Evolutionary conservation across 1,140 invertebrate genomes (phyloP).

Genomic region (Drosophila melanica): DNA sequence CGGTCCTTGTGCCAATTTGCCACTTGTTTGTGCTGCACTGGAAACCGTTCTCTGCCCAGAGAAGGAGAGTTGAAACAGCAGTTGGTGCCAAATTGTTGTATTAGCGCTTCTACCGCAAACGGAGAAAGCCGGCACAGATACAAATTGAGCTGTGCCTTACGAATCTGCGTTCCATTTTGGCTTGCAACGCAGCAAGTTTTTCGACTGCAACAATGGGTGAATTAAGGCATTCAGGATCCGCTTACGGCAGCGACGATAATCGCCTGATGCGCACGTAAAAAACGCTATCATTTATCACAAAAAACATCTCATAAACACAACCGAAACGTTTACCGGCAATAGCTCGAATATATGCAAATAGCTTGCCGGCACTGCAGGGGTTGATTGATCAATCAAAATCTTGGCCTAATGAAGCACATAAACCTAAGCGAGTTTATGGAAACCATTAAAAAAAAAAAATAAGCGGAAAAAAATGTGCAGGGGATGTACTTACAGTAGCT

Average conservation of each 20-base stretch:
- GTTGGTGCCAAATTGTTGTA: slow-evolving; percentile 36
- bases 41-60: background rate
- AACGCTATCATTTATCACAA: slow-evolving; percentile 26
- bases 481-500: slow-evolving; percentile 13
- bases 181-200: no score
- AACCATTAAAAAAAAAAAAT: slow-evolving; percentile 4
- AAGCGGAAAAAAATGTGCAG: background rate
- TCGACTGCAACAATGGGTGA: no score
- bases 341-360: slow-evolving; percentile 37
- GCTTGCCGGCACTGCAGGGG: background rate
- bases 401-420: slow-evolving; percentile 31
- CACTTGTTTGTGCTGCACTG: slow-evolving; percentile 73
- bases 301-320: slow-evolving; percentile 35
- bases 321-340: slow-evolving; percentile 3
- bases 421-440: slow-evolving; percentile 16
- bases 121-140: no score
- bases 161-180: no score
- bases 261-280: background rate
- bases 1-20: slow-evolving; percentile 72
- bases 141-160: no score
- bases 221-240: background rate
- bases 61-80: slow-evolving; percentile 16
- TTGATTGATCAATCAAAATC: slow-evolving; percentile 42
- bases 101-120: slow-evolving; percentile 40
- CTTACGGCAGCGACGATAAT: no score